These are phyloP conservation scores for Colaptes auratus DNA, from an alignment of 2,113 vertebrate species.

Conservation along the genomic window DNA sequence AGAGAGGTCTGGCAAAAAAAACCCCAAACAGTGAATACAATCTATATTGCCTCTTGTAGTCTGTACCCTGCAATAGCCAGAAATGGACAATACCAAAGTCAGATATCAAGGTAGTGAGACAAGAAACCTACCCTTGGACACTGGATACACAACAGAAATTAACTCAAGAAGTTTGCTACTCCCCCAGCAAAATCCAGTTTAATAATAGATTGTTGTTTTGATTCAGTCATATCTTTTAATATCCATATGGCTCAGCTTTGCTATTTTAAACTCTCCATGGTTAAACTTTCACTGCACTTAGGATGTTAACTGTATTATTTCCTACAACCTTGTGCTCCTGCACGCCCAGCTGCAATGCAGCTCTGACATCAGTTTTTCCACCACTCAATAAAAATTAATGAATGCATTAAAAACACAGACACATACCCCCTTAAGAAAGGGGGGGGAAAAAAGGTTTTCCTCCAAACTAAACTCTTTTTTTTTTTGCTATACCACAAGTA, in stretches of 20 bases:
- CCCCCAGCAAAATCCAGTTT: slow-evolving; percentile 25
- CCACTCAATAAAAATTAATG: slow-evolving; percentile 59
- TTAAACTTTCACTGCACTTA: slow-evolving; percentile 55
- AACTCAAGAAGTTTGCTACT: not conserved
- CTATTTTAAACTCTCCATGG: slow-evolving; percentile 57
- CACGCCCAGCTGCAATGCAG: not conserved
- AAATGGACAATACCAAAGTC: not conserved
- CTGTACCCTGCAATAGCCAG: not conserved
- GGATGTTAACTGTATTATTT: slow-evolving; percentile 44
- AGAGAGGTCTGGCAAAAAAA: not conserved
- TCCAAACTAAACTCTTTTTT: slow-evolving; percentile 9
- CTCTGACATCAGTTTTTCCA: slow-evolving; percentile 68
- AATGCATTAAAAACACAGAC: slow-evolving; percentile 50
- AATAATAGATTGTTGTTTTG: slow-evolving; percentile 50
- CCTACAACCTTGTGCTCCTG: slow-evolving; percentile 37
- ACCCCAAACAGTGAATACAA: not conserved
- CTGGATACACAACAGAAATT: not conserved
- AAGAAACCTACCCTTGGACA: slow-evolving; percentile 1
- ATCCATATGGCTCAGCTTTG: slow-evolving; percentile 53
- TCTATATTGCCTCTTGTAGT: not conserved
- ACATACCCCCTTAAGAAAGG: not conserved
- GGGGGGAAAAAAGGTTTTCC: not conserved
- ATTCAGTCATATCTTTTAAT: slow-evolving; percentile 69
- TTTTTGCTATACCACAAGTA: not conserved
- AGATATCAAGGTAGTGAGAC: not conserved